phyloP scores from a whole-genome alignment of 2,888 invertebrate genomes.

The Pristionchus maxplancki region DNA sequence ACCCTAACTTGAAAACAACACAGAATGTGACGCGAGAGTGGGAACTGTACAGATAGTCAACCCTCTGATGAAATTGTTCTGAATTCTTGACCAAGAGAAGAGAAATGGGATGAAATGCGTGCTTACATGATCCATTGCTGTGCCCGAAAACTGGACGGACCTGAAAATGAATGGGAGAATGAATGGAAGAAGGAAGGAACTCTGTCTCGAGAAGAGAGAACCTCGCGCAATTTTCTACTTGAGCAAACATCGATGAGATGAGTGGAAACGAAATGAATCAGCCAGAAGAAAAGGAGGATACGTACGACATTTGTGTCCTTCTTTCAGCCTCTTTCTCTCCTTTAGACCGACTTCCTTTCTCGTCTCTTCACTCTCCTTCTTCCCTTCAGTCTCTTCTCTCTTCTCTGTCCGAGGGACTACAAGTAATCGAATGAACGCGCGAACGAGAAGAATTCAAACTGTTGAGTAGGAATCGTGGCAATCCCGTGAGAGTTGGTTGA shows the following conservation, averaged over 20 bases:
- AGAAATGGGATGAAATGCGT: neutral
- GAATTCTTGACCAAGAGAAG: neutral
- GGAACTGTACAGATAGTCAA: neutral
- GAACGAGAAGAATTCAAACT: neutral
- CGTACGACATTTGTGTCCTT: constrained; percentile 27
- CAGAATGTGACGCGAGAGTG: neutral
- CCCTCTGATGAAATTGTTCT: neutral
- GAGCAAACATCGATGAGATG: constrained; percentile 4
- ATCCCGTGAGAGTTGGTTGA: constrained; percentile 10
- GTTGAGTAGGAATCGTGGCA: neutral
- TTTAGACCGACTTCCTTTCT: constrained; percentile 5
- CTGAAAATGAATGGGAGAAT: neutral
- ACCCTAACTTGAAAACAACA: neutral
- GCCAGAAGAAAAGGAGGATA: neutral
- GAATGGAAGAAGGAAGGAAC: neutral
- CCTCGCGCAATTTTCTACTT: constrained; percentile 39
- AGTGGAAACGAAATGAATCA: neutral
- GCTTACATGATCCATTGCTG: neutral
- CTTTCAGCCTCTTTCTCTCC: constrained; percentile 8
- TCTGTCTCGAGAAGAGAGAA: neutral
- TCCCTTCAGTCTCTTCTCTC: neutral
- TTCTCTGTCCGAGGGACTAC: neutral
- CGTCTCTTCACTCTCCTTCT: neutral
- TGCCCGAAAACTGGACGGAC: neutral
- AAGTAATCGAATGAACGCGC: neutral